Evolutionary conservation across 1,140 invertebrate genomes (phyloP), one percentile per base, ranked within the genome.

Genomic region (Pseudomyrmex gracilis): DNA sequence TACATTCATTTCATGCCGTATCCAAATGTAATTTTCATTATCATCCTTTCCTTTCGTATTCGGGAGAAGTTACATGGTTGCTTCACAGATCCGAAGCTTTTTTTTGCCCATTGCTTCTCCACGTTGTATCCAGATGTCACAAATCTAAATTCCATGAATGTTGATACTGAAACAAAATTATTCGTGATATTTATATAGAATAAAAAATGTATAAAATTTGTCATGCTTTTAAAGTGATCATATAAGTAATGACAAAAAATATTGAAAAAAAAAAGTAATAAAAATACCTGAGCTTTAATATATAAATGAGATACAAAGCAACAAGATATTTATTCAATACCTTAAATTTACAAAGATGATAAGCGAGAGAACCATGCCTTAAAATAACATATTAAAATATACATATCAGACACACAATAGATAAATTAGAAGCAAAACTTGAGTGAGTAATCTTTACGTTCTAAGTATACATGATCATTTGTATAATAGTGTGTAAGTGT

Each of bases 81-180:
- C 34, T 34, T 34, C 34, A 34, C 34, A 34, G 34, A 34, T 34
- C 34, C 34, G 55, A 61, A 71, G 83, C 85, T 47, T 24, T 53
- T 3, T 83, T 74, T 76, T 82, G 51, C 2, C 45, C 34, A 61
- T 22, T 73, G 24, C 47, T 78, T 3, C 17, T 85, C 66, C 47
- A 77, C 2, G 58, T 82, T 20, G 10, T 13, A 45, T 85, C 53
- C 5, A 55, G 34, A 47, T 82, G 80, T 86, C 83, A 85, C 34
- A 85, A 78, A 43, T 87, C 83, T 53, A 87, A 58, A 51, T 78
- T 84, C 87, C 78, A 89, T 9, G 85, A 84, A 0, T 53, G 70
- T 84, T 88, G 73, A 51, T 87, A 84, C 88, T 89, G 57, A 73
- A 90, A 90, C 22, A 4, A 17, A 45, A 60, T 73, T 43, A n/a